A percentile compares a stretch with the other conserved stretches of the same genome.
Conservation (phyloP, 2,888 invertebrate genomes). For the Zonitis immaculata region DNA sequence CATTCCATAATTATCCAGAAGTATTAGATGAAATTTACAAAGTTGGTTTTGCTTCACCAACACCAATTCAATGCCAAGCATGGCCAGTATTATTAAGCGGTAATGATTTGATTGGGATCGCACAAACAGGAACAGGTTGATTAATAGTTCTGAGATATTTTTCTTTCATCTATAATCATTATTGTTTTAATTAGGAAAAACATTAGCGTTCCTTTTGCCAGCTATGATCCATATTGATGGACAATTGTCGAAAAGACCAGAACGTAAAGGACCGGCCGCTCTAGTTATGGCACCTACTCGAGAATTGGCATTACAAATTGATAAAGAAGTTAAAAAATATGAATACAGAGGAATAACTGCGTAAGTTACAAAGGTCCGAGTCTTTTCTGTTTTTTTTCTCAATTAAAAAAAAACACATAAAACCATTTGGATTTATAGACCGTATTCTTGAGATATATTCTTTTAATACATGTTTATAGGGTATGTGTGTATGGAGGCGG, state of each 20-base stretch:
- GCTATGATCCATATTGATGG: conserved; percentile 90
- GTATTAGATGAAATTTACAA: conserved; percentile 75
- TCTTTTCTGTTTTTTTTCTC: too few species aligned
- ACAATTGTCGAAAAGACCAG: conserved; percentile 66
- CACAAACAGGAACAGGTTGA: conserved; percentile 77
- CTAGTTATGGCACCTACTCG: conserved; percentile 89
- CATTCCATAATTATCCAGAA: conserved; percentile 76
- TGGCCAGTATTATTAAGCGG: conserved; percentile 93
- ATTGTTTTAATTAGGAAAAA: conserved; percentile 87
- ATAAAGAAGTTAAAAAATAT: conserved; percentile 86
- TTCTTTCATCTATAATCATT: too few species aligned
- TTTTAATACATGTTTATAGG: conserved; percentile 43
- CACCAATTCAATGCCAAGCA: conserved; percentile 89
- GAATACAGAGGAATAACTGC: conserved; percentile 81
- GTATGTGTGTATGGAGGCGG: conserved; percentile 93
- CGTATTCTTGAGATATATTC: not conserved
- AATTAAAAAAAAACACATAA: too few species aligned
- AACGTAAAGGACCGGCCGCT: conserved; percentile 79
- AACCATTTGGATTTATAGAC: too few species aligned
- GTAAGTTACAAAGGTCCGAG: conserved; percentile 47
- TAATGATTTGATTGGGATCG: conserved; percentile 92
- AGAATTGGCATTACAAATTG: conserved; percentile 89
- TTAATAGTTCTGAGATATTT: too few species aligned
- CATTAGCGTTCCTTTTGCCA: conserved; percentile 87
- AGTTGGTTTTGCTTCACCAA: conserved; percentile 75